phyloP scores from a whole-genome alignment of 2,797 vertebrate species.

The Petrocephalus schoutedeni region DNA sequence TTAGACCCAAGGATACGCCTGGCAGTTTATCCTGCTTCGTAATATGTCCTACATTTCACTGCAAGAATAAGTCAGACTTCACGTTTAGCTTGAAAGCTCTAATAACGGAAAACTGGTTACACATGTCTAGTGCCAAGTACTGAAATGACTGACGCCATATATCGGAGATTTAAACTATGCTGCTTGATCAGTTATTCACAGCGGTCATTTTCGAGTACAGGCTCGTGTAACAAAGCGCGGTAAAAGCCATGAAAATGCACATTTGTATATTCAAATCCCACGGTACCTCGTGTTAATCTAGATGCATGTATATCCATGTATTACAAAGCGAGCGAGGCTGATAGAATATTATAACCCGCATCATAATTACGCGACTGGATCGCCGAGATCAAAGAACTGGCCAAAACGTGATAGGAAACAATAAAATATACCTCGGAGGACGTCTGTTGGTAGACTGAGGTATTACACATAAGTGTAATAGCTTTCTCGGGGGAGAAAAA shows the following conservation, averaged over 20 bases:
- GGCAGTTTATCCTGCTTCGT: background rate
- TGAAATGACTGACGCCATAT: background rate
- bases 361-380: background rate
- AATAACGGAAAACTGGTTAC: background rate
- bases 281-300: background rate
- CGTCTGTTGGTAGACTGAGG: slow-evolving; percentile 17
- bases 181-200: background rate
- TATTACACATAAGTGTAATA: background rate
- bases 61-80: background rate
- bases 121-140: background rate
- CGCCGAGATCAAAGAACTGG: background rate
- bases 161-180: background rate
- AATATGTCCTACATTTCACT: background rate
- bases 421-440: background rate
- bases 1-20: background rate
- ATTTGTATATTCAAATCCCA: background rate
- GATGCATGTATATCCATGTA: background rate
- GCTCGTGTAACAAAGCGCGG: background rate
- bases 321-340: background rate
- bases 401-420: background rate
- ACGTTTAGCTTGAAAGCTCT: background rate
- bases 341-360: background rate
- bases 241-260: background rate
- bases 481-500: background rate
- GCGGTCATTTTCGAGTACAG: background rate